Conservation (phyloP, 1,140 invertebrate species). For the Ectropis grisescens region DNA sequence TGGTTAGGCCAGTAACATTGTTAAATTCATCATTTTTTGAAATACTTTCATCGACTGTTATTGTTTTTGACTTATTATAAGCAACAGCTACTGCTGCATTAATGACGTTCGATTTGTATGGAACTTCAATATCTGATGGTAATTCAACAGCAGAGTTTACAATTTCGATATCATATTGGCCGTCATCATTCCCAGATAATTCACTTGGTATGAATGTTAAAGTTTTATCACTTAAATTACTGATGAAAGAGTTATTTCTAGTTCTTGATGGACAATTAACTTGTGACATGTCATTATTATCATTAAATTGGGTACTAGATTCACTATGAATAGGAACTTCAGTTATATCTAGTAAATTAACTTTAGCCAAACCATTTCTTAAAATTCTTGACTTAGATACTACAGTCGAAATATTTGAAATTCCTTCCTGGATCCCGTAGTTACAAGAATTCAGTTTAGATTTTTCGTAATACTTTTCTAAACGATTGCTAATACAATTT, state of each 20-base stretch:
- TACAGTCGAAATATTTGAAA: slow-evolving; percentile 14
- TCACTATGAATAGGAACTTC: slow-evolving; percentile 2
- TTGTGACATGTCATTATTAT: slow-evolving; percentile 5
- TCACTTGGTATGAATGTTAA: slow-evolving; percentile 10
- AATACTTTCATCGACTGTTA: slow-evolving; percentile 1
- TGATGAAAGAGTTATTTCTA: slow-evolving; percentile 11
- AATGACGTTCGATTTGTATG: slow-evolving; percentile 25
- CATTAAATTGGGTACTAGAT: not conserved
- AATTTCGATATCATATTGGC: slow-evolving; percentile 3
- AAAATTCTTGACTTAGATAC: slow-evolving; percentile 15
- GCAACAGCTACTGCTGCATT: slow-evolving; percentile 28
- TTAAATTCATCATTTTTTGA: too few species aligned
- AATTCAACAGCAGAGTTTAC: slow-evolving; percentile 15
- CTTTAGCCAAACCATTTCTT: slow-evolving; percentile 23
- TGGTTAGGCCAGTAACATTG: too few species aligned
- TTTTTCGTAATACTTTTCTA: slow-evolving; percentile 16
- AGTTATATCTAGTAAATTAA: slow-evolving; percentile 18
- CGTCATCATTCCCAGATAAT: slow-evolving; percentile 11
- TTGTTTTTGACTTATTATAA: slow-evolving; percentile 12
- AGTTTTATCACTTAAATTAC: slow-evolving; percentile 21
- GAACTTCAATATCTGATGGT: slow-evolving; percentile 2
- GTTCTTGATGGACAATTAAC: slow-evolving; percentile 5
- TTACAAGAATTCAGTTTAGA: slow-evolving; percentile 8
- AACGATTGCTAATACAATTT: slow-evolving; percentile 11
- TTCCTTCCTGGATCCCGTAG: slow-evolving; percentile 7